Base-by-base conservation (phyloP, 2,888 invertebrate species). In the Pyrrhosoma nymphula region DNA sequence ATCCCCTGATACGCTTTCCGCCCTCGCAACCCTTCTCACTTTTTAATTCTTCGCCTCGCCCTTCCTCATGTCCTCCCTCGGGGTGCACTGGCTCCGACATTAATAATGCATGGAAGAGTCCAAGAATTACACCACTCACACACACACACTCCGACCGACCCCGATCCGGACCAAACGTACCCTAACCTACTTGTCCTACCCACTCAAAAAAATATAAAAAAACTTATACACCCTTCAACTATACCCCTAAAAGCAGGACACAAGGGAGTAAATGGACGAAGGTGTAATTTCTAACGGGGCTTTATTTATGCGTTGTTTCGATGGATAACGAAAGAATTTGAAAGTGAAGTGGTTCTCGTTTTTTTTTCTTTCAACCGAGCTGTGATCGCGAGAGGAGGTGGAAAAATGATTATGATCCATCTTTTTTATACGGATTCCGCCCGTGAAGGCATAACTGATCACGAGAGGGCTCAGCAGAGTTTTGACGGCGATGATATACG, bases 31-130 rank as follows among this genome's bases (percentile, higher is more conserved):
- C 82, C 30, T n/a, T 8, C 35, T 82, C 69, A 23, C 12, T 2
- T 35, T 26, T 35, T 82, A 82, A 82, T 82, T 82, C 35, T n/a
- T 35, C 14, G 14, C 35, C 82, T 35, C 82, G n/a, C 69, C 16
- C 82, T 18, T 35, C 35, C 82, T 12, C 82, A 30, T 35, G 82
- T 10, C 82, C 26, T 30, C 82, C 82, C 35, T 35, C 82, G 18
- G 82, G 82, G 82, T 18, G 6, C 14, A 82, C 69, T 55, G 47
- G 12, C 93, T 47, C n/a, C 69, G 63, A 63, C 93, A 93, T 93
- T 69, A 93, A 93, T 93, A 93, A 93, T 93, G 69, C 69, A 93
- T 93, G 93, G n/a, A 75, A 55, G 47, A 93, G 69, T 93, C 93
- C n/a, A 75, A 91, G 69, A 93, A 93, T 93, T 75, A 93, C 69